Evolutionary conservation across 1,140 invertebrate species (phyloP).

Genomic region (Aphaenogaster ashmeadi): DNA sequence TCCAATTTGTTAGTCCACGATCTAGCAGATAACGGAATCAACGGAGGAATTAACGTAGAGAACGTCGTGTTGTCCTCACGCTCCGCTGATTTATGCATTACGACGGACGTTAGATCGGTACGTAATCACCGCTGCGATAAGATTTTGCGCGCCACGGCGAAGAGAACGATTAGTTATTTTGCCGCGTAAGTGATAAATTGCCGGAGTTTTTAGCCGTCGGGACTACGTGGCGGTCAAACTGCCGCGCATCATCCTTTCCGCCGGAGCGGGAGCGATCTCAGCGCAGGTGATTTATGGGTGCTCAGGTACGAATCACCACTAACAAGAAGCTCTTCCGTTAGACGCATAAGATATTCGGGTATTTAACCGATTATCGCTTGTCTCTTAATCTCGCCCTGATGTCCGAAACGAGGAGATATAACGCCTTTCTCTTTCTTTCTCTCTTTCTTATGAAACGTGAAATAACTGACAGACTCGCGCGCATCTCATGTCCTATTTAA

Average conservation of each 20-base stretch:
- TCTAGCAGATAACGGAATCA: not conserved
- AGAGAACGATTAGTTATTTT: slow-evolving; percentile 53
- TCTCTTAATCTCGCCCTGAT: not conserved
- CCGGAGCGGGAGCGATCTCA: not conserved
- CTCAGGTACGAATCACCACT: slow-evolving; percentile 14
- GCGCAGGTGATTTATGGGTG: slow-evolving; percentile 44
- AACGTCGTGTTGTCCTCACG: not conserved
- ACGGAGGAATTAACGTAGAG: not conserved
- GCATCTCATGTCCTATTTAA: not conserved
- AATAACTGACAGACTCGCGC: not conserved
- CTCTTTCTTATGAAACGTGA: not conserved
- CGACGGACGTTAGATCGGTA: not conserved
- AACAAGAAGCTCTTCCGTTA: slow-evolving; percentile 22
- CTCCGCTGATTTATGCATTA: slow-evolving; percentile 11
- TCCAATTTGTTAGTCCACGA: not conserved
- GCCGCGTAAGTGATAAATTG: slow-evolving; percentile 47
- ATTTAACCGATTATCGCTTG: slow-evolving; percentile 4
- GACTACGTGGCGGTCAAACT: slow-evolving; percentile 16
- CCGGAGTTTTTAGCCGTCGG: slow-evolving; percentile 33
- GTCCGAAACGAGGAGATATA: not conserved
- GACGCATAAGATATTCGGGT: slow-evolving; percentile 23
- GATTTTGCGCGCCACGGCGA: slow-evolving; percentile 34
- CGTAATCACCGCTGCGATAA: slow-evolving; percentile 39
- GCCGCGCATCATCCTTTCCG: slow-evolving; percentile 18
- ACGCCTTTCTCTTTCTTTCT: not conserved